phyloP scores from a whole-genome alignment of 2,888 invertebrate species.

The Coenonympha glycerion region DNA sequence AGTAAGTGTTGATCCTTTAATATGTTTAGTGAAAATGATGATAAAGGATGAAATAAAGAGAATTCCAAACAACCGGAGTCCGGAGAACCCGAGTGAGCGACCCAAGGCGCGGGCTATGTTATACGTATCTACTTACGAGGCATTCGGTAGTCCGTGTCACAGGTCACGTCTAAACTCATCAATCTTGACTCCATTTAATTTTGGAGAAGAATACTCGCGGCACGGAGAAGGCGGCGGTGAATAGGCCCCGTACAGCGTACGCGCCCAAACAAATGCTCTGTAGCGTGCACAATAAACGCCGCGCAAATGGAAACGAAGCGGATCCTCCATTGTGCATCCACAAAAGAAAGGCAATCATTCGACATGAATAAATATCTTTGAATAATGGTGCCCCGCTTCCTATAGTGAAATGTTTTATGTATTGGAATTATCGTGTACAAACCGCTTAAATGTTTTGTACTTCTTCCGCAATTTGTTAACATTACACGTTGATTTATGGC shows the following conservation, averaged over 20 bases:
- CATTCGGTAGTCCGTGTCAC: constrained; percentile 74
- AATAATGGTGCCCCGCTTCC: constrained; percentile 66
- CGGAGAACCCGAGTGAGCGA: too few relatives aligned
- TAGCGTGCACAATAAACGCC: constrained; percentile 64
- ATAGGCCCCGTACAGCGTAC: constrained; percentile 50
- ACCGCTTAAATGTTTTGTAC: constrained; percentile 39
- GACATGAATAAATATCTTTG: constrained; percentile 76
- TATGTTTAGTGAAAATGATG: too few relatives aligned
- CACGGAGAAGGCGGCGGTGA: constrained; percentile 34
- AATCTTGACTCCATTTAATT: constrained; percentile 71
- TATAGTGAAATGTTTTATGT: constrained; percentile 74
- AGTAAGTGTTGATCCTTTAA: too few relatives aligned
- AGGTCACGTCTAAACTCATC: constrained; percentile 73
- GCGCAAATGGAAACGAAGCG: constrained; percentile 66
- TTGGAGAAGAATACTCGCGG: constrained; percentile 51
- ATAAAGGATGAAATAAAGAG: constrained; percentile 66
- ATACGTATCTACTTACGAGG: constrained; percentile 44
- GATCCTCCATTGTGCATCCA: constrained; percentile 63
- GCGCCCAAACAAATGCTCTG: constrained; percentile 59
- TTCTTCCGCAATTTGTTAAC: constrained; percentile 33
- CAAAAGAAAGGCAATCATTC: constrained; percentile 76
- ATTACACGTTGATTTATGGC: constrained; percentile 29
- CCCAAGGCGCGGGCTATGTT: too few relatives aligned
- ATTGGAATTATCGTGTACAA: constrained; percentile 65
- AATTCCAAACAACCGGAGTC: constrained; percentile 53